These are phyloP conservation scores for Alosa sapidissima DNA, from an alignment of 2,797 vertebrate species.

Conservation along the genomic window DNA sequence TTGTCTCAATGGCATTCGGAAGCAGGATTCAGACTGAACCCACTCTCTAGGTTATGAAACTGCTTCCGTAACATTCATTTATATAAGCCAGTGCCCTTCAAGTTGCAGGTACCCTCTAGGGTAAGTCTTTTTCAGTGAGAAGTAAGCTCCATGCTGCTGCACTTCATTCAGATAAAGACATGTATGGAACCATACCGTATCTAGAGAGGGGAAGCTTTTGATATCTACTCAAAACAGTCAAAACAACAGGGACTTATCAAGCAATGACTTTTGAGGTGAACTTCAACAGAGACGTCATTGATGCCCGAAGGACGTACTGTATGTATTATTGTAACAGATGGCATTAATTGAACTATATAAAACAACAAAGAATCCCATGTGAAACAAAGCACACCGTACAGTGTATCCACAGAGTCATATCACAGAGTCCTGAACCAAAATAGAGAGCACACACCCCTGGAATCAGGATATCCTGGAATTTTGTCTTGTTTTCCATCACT, in stretches of 20 bases:
- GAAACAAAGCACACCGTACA: neutral
- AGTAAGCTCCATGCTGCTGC: neutral
- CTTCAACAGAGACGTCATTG: neutral
- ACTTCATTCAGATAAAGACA: neutral
- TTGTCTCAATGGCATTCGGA: conserved; percentile 5
- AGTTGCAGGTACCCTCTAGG: conserved; percentile 3
- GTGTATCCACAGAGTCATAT: neutral
- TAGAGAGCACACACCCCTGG: conserved; percentile 30
- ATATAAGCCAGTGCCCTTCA: conserved; percentile 5
- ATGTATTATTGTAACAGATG: neutral
- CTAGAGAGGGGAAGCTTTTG: neutral
- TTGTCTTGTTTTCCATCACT: conserved; percentile 41
- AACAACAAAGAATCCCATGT: neutral
- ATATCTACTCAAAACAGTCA: conserved; percentile 2
- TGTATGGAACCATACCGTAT: neutral
- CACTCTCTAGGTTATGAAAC: conserved; percentile 19
- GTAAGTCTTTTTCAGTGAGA: neutral
- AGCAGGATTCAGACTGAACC: neutral
- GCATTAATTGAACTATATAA: neutral
- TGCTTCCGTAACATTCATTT: neutral
- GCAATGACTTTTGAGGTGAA: neutral
- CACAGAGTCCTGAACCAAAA: neutral
- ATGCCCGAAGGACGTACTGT: neutral
- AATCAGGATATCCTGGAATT: conserved; percentile 55
- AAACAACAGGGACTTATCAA: neutral